Evolutionary conservation across 2,888 invertebrate species (phyloP).

Genomic region (Herminia tarsipennalis): DNA sequence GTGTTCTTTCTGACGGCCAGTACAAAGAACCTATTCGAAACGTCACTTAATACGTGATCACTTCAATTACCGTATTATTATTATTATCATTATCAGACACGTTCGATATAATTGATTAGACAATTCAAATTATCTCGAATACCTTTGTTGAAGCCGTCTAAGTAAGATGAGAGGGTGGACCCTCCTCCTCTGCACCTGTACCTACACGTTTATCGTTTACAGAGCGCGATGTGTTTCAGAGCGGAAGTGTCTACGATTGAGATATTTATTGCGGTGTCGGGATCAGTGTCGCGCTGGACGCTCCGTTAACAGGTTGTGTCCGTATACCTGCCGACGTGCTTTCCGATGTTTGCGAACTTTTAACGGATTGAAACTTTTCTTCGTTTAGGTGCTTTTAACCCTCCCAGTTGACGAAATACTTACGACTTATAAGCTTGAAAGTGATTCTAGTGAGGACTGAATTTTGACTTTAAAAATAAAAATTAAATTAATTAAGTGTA

Average conservation of each 20-base stretch:
- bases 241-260: slow-evolving; percentile 7
- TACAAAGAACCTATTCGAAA: too few species aligned
- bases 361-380: slow-evolving; percentile 12
- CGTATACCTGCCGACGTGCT: slow-evolving; percentile 1
- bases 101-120: too few species aligned
- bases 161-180: background rate
- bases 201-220: background rate
- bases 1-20: too few species aligned
- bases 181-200: slow-evolving; percentile 1
- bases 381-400: too few species aligned
- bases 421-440: too few species aligned
- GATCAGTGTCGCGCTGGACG: slow-evolving; percentile 17
- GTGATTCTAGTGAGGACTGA: too few species aligned
- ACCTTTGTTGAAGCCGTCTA: too few species aligned
- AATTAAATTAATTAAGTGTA: too few species aligned
- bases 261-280: slow-evolving; percentile 9
- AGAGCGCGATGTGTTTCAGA: background rate
- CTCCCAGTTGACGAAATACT: too few species aligned
- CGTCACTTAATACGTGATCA: too few species aligned
- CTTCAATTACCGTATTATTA: background rate
- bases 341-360: background rate
- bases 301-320: slow-evolving; percentile 11
- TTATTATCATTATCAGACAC: background rate
- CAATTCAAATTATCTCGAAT: too few species aligned
- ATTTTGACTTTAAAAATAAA: too few species aligned